These are phyloP conservation scores for Drosophila colorata DNA, from an alignment of 2,888 invertebrate species.

Conservation along the genomic window DNA sequence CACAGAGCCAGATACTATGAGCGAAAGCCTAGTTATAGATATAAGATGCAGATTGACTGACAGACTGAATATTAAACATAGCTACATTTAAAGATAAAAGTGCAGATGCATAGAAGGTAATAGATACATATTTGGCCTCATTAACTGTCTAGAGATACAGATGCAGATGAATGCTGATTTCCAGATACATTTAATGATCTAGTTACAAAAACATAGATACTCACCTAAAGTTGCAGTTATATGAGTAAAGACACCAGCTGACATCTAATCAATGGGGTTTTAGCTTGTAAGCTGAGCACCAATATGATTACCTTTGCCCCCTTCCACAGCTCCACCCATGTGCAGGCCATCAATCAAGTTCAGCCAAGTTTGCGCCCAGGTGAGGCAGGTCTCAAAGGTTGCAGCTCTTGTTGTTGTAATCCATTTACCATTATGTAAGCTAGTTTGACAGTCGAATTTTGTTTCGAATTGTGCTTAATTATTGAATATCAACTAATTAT, in stretches of 20 bases:
- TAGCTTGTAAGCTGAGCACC: constrained; percentile 37
- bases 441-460: constrained; percentile 28
- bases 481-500: constrained; percentile 75
- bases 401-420: constrained; percentile 13
- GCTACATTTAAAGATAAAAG: neutral
- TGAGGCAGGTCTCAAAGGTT: constrained; percentile 15
- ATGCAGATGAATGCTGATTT: no score
- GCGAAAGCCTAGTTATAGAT: constrained; percentile 2
- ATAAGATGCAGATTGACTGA: neutral
- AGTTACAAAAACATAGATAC: constrained; percentile 1
- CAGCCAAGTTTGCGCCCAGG: constrained; percentile 16
- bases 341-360: constrained; percentile 69
- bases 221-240: neutral
- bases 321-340: neutral
- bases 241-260: constrained; percentile 18
- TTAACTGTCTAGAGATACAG: no score
- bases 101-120: neutral
- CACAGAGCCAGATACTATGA: constrained; percentile 4
- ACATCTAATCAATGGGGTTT: constrained; percentile 42
- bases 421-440: constrained; percentile 22
- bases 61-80: neutral
- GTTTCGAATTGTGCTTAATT: constrained; percentile 61
- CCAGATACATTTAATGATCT: no score
- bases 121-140: neutral
- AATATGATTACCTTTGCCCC: constrained; percentile 20